These are phyloP conservation scores for Cavia aperea DNA, from an alignment of 2,113 vertebrate species.

Conservation along the genomic window DNA sequence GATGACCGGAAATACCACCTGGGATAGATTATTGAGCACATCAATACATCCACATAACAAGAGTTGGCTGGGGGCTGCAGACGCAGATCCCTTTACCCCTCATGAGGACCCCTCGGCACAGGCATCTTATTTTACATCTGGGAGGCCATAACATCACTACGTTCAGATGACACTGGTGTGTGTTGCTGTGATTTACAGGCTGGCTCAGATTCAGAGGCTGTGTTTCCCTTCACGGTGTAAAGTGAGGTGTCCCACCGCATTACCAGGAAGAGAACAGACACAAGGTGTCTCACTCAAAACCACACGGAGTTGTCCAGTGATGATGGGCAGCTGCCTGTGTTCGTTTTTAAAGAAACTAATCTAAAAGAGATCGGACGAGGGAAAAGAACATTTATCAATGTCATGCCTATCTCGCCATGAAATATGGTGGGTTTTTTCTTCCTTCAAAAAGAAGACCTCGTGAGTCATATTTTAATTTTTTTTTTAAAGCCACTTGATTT, in stretches of 20 bases:
- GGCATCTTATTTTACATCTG: not conserved
- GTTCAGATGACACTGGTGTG: not conserved
- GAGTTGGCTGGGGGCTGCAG: not conserved
- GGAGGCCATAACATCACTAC: not conserved
- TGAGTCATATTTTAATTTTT: constrained; percentile 31
- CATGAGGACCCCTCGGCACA: not conserved
- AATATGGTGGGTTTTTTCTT: not conserved
- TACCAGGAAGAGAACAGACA: not conserved
- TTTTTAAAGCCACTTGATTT: not conserved
- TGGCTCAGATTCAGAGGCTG: not conserved
- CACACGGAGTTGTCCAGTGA: not conserved
- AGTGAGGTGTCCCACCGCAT: not conserved
- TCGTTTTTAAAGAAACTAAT: constrained; percentile 44
- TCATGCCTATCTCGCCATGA: not conserved
- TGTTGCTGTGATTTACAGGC: not conserved
- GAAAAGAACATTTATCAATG: constrained; percentile 30
- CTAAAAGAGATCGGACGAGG: not conserved
- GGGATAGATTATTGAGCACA: not conserved
- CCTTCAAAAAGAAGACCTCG: constrained; percentile 6
- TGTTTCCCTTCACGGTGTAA: not conserved
- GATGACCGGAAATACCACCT: not conserved
- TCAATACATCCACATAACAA: not conserved
- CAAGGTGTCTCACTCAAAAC: not conserved
- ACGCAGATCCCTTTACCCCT: not conserved
- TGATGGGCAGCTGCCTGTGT: not conserved